Evolutionary conservation across 2,797 vertebrate species (phyloP).

Genomic region (Oreochromis grahami): DNA sequence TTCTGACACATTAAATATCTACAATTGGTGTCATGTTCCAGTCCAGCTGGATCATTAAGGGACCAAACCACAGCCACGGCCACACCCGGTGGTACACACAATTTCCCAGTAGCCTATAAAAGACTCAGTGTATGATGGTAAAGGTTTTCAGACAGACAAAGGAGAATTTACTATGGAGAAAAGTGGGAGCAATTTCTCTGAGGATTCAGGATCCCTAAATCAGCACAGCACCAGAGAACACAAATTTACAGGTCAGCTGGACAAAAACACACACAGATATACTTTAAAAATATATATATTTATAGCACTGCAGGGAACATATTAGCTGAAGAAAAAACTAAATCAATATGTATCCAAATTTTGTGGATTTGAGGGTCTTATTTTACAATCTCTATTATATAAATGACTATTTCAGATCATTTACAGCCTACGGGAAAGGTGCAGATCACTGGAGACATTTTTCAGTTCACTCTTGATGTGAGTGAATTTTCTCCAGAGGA

Average conservation of each 20-base stretch:
- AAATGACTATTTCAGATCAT: conserved; percentile 49
- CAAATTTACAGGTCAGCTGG: conserved; percentile 43
- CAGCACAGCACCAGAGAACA: neutral
- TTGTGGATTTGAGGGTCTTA: neutral
- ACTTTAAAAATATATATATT: neutral
- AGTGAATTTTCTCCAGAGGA: conserved; percentile 87
- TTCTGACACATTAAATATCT: conserved; percentile 36
- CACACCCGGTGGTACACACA: neutral
- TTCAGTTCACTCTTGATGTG: conserved; percentile 87
- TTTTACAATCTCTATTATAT: neutral
- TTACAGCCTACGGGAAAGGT: conserved; percentile 69
- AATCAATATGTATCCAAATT: neutral
- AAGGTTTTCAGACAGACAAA: neutral
- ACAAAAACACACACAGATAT: neutral
- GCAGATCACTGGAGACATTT: conserved; percentile 80
- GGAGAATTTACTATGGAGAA: conserved; percentile 27
- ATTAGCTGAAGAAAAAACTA: neutral
- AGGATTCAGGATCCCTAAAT: conserved; percentile 24
- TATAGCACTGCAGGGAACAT: neutral
- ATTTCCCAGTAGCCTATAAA: conserved; percentile 36
- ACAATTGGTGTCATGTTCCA: conserved; percentile 25
- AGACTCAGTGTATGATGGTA: neutral
- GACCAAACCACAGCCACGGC: neutral
- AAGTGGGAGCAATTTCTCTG: neutral
- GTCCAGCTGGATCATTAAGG: conserved; percentile 10